Percentiles rank a stretch among this genome's conserved stretches.
Conservation (phyloP, 2,113 vertebrate species). For the Nothoprocta pentlandii region DNA sequence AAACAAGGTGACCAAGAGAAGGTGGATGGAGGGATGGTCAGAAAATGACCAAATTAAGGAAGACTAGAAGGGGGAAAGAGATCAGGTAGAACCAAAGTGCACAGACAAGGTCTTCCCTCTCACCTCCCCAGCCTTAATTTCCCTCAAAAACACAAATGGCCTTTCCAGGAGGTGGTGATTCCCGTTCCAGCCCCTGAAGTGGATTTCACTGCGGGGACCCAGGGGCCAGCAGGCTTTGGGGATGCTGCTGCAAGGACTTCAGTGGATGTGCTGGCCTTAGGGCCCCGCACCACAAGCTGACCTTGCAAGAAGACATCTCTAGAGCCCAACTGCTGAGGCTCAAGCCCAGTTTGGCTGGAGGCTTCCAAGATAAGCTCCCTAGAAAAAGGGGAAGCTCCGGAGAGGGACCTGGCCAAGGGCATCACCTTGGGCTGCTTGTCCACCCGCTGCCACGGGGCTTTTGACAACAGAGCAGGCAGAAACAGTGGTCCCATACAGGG, state of each 20-base stretch:
- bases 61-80: neutral
- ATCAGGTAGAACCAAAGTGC: neutral
- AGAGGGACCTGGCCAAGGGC: neutral
- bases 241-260: neutral
- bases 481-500: accelerated
- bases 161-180: neutral
- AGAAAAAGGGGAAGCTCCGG: neutral
- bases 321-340: accelerated
- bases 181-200: neutral
- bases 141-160: neutral
- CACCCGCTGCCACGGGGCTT: accelerated
- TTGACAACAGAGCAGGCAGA: neutral
- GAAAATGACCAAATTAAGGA: neutral
- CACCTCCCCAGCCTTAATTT: neutral
- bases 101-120: neutral
- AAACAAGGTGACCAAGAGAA: neutral
- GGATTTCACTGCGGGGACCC: accelerated
- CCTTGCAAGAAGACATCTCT: neutral
- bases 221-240: accelerated
- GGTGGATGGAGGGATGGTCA: neutral
- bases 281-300: neutral
- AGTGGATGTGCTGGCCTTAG: neutral
- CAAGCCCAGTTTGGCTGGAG: accelerated
- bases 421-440: accelerated
- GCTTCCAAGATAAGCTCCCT: neutral